Conservation (phyloP, 2,797 vertebrate species). For the Helostoma temminkii region DNA sequence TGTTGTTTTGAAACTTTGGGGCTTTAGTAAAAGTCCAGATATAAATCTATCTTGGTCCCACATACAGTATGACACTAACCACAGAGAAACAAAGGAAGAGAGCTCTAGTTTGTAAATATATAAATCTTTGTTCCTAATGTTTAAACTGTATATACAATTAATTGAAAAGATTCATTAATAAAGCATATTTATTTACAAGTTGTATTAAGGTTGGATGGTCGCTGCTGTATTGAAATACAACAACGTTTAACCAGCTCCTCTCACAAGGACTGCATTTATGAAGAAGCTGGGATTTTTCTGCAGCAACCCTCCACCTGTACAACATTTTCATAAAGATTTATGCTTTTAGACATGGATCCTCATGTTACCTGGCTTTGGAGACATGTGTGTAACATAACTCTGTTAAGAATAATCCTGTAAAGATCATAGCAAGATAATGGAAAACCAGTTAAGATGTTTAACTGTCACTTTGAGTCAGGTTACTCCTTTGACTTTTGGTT, state of each 20-base stretch:
- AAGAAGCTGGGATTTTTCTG: constrained; percentile 10
- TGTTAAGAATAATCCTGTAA: constrained; percentile 54
- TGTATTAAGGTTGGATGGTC: background rate
- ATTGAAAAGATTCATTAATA: too few species aligned
- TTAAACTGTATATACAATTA: too few species aligned
- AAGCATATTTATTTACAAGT: too few species aligned
- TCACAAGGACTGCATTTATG: constrained; percentile 13
- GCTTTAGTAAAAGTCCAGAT: constrained; percentile 66
- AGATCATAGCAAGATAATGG: constrained; percentile 30
- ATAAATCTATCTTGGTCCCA: constrained; percentile 53
- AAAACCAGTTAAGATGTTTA: constrained; percentile 27
- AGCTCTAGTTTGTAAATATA: constrained; percentile 30
- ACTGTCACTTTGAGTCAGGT: constrained; percentile 40
- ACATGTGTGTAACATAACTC: constrained; percentile 31
- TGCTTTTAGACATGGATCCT: constrained; percentile 34
- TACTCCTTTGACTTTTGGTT: constrained; percentile 6
- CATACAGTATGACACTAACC: constrained; percentile 37
- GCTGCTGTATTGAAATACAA: background rate
- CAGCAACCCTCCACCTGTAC: constrained; percentile 19
- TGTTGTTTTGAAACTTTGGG: constrained; percentile 68
- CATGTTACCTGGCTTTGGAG: constrained; percentile 49
- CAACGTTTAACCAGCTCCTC: background rate
- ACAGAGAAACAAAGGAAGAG: constrained; percentile 4
- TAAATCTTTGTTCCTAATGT: constrained; percentile 37
- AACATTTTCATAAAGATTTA: constrained; percentile 40